Conservation (phyloP, 1,140 invertebrate genomes). For the Drosophila sp. region DNA sequence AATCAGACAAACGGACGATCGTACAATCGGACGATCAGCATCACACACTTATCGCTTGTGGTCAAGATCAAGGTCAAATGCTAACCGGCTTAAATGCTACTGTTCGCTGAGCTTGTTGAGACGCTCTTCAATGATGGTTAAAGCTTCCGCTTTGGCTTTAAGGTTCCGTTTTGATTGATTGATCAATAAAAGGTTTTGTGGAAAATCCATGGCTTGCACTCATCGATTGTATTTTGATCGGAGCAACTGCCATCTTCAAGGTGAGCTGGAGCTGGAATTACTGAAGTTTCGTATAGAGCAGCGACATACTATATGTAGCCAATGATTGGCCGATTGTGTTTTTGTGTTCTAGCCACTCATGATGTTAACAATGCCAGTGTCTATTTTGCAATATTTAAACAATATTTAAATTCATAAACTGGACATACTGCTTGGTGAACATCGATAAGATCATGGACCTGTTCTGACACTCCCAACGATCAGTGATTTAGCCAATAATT, state of each 20-base stretch:
- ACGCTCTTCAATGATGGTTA: slow-evolving; percentile 61
- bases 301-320: slow-evolving; percentile 2
- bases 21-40: not conserved
- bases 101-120: slow-evolving; percentile 53
- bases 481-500: slow-evolving; percentile 7
- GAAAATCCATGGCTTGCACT: not conserved
- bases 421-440: slow-evolving; percentile 53
- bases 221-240: slow-evolving; percentile 31
- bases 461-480: slow-evolving; percentile 38
- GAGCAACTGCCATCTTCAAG: slow-evolving; percentile 55
- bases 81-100: slow-evolving; percentile 68
- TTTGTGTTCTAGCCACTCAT: slow-evolving; percentile 40
- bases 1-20: not conserved
- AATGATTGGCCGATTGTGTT: slow-evolving; percentile 16
- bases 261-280: slow-evolving; percentile 62
- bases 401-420: slow-evolving; percentile 61
- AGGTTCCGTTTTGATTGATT: slow-evolving; percentile 71
- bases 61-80: slow-evolving; percentile 74
- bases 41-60: slow-evolving; percentile 49
- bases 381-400: slow-evolving; percentile 44
- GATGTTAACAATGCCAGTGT: slow-evolving; percentile 23
- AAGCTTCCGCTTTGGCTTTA: slow-evolving; percentile 57
- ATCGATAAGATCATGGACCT: slow-evolving; percentile 33
- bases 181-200: slow-evolving; percentile 66
- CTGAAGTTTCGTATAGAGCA: slow-evolving; percentile 43